Evolutionary conservation across 2,888 invertebrate species (phyloP), one percentile per base, ranked within the genome.

Genomic region (Heliconius erato): DNA sequence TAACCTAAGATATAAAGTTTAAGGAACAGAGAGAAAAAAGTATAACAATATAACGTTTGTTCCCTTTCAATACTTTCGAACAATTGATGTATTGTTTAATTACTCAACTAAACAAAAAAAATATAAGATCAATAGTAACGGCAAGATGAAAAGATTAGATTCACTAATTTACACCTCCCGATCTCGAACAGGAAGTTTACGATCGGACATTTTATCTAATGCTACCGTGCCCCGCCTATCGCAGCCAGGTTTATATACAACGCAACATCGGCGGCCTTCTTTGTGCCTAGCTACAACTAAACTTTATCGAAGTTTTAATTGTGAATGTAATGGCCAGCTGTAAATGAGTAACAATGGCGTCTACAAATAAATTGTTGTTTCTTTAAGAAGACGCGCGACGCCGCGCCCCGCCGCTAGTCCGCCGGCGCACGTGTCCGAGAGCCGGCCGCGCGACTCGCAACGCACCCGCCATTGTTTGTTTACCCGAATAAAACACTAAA

Each of bases 401-500:
- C 89, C 91, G 86, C 91, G 90, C 91, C 90, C 89, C 90, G 89
- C 87, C 89, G 87, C 90, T 91, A 91, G 90, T 90, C 90, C 89
- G 92, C 93, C 91, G 89, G 89, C 91, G 93, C 95, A 95, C 95
- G 95, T 95, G 95, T 93, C 87, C 91, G 91, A 95, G 94, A 93
- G 92, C 93, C 92, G 91, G 91, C 91, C 91, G 92, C 94, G 93
- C 93, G 92, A 91, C 91, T 91, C 91, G 92, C 93, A 93, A 92
- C 92, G 93, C 89, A 91, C 91, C 93, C 92, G 93, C 94, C 93
- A 94, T 94, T 95, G 95, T 95, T 96, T 96, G 95, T 96, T 96
- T 96, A 96, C 94, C 93, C 93, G 94, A 95, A 95, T 95, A 95
- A 95, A 96, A 96, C 95, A 95, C 96, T 96, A 95, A 96, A 95